Conservation (phyloP, 2,113 vertebrate genomes). For the Gasterosteus aculeatus region DNA sequence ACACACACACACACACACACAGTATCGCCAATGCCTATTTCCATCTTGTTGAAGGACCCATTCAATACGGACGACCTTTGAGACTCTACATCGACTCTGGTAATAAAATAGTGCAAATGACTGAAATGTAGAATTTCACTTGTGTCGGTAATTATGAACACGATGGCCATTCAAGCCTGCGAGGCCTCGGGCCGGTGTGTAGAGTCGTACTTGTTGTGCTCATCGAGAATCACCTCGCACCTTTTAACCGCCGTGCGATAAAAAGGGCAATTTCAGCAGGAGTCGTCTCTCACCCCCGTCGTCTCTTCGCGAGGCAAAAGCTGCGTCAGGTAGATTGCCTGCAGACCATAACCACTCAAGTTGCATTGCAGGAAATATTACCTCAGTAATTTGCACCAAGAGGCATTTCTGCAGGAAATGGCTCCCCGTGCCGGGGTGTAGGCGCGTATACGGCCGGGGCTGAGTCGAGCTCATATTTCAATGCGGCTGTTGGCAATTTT, state of each 20-base stretch:
- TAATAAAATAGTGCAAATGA: slow-evolving; percentile 34
- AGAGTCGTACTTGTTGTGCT: slow-evolving; percentile 53
- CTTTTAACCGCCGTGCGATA: slow-evolving; percentile 55
- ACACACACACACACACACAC: slow-evolving; percentile 33
- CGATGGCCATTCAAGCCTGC: slow-evolving; percentile 27
- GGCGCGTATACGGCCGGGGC: slow-evolving; percentile 49
- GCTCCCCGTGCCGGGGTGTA: slow-evolving; percentile 58
- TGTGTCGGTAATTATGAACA: slow-evolving; percentile 32
- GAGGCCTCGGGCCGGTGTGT: slow-evolving; percentile 25
- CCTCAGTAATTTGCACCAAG: slow-evolving; percentile 68
- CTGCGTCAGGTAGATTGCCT: slow-evolving; percentile 64
- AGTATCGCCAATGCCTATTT: slow-evolving; percentile 41
- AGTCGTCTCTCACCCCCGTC: slow-evolving; percentile 47
- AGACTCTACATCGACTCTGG: slow-evolving; percentile 30
- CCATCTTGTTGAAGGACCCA: slow-evolving; percentile 32
- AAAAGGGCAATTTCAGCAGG: slow-evolving; percentile 47
- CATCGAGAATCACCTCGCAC: slow-evolving; percentile 57
- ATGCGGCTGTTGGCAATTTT: slow-evolving; percentile 57
- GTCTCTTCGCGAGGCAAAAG: slow-evolving; percentile 40
- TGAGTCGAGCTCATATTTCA: slow-evolving; percentile 67
- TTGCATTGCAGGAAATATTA: slow-evolving; percentile 69
- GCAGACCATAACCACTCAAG: slow-evolving; percentile 62
- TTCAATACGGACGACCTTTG: slow-evolving; percentile 46
- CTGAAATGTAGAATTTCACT: slow-evolving; percentile 35
- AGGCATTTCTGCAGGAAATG: slow-evolving; percentile 71